Base-by-base conservation (phyloP, 2,888 invertebrate species). In the Monoplex corrugatus region DNA sequence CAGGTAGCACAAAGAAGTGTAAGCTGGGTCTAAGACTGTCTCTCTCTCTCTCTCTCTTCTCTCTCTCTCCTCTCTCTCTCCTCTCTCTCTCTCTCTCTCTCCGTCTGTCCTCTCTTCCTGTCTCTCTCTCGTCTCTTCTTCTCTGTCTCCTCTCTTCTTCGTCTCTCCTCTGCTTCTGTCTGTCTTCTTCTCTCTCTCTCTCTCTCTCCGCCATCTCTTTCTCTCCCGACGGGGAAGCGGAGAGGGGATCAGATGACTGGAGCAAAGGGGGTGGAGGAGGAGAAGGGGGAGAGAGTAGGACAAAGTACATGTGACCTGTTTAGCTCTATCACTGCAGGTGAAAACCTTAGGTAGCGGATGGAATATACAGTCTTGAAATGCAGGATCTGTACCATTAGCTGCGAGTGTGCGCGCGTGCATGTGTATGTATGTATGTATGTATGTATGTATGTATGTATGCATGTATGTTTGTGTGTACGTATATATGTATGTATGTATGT, bases 21-120 rank as follows among this genome's bases (percentile, higher is more conserved):
- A n/a, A n/a, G n/a, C n/a, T n/a, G 68, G 16, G 19, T 68, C 28
- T 68, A 5, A 28, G 19, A 28, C 75, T 75, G 6, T 75, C 75
- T 75, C 75, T 75, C 35, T 75, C 75, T 75, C 75, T 75, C 35
- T 75, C 75, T 75, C 75, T 75, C 75, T 75, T 80, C 10, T 80
- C 80, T 80, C 80, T 43, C 80, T 38, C 40, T 40, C 40, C 40
- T 16, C 40, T 23, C 23, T 43, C 40, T 43, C 23, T 2, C 40
- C 40, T 80, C 40, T 80, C 80, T 80, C 40, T 80, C 40, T 80
- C 40, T 80, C 80, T 80, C 40, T 80, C 80, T 80, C 80, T 80
- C 40, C 40, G 40, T 80, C 75, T 75, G 28, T 75, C 38, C 38
- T 38, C 38, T 32, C 75, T 75, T 35, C 35, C 75, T 75, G 35